phyloP scores from a whole-genome alignment of 2,113 vertebrate genomes.

The Uria aalge region DNA sequence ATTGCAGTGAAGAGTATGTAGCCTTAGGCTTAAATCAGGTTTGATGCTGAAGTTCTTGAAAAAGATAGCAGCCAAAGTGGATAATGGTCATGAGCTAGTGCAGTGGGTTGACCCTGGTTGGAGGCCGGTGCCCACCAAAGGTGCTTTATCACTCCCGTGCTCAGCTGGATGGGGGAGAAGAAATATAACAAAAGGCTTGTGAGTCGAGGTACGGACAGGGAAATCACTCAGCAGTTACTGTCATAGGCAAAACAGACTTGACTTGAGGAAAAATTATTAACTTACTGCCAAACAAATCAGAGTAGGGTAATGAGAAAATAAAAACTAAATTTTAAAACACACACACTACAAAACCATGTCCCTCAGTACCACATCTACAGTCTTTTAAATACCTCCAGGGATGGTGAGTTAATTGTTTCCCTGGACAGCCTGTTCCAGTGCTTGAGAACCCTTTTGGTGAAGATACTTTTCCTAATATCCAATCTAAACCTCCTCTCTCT shows the following conservation, averaged over 20 bases:
- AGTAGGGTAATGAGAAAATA: not conserved
- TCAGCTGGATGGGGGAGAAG: not conserved
- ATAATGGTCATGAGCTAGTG: not conserved
- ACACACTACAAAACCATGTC: not conserved
- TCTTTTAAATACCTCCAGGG: too few species aligned
- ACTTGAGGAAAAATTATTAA: not conserved
- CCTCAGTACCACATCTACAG: too few species aligned
- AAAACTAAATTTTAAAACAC: not conserved
- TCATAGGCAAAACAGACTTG: not conserved
- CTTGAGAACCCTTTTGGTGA: not conserved
- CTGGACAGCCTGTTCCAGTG: not conserved
- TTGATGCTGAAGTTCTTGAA: not conserved
- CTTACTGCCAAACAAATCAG: not conserved
- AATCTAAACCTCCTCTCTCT: not conserved
- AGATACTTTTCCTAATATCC: not conserved
- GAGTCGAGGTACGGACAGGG: not conserved
- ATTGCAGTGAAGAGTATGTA: not conserved
- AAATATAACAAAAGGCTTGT: not conserved
- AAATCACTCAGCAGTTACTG: not conserved
- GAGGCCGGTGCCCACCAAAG: too few species aligned
- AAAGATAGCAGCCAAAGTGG: not conserved
- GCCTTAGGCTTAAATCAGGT: not conserved
- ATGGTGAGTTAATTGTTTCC: not conserved
- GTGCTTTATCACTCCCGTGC: too few species aligned
- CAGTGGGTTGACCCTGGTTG: not conserved